Percentiles rank a stretch among this genome's conserved stretches.
These are phyloP conservation scores for Hippocampus barbouri DNA, from an alignment of 2,113 vertebrate species.

Conservation along the genomic window DNA sequence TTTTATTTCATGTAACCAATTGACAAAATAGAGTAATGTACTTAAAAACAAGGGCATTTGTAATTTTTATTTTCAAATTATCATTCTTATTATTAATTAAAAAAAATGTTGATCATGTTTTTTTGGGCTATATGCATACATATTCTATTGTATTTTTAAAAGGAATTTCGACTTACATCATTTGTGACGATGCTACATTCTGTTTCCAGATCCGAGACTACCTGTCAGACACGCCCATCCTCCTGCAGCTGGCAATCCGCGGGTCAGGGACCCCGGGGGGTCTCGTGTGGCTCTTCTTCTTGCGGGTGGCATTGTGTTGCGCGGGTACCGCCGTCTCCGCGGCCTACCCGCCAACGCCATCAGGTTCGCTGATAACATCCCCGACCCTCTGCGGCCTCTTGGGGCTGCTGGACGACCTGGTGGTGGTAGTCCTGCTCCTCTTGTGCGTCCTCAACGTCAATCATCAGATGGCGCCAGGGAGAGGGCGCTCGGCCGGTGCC, in stretches of 20 bases:
- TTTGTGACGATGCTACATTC: not conserved
- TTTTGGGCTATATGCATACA: not conserved
- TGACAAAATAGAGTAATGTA: too few relatives aligned
- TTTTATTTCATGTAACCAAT: too few relatives aligned
- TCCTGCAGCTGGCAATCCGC: conserved; percentile 64
- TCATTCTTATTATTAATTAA: too few relatives aligned
- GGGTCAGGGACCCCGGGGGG: conserved; percentile 70
- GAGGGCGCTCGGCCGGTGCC: conserved; percentile 23
- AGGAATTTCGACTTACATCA: not conserved
- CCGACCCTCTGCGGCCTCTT: conserved; percentile 69
- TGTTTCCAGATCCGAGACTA: conserved; percentile 74
- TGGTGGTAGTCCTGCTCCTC: conserved; percentile 77
- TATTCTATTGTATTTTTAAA: not conserved
- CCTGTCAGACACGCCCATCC: conserved; percentile 68
- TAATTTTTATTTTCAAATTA: too few relatives aligned
- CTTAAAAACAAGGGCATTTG: too few relatives aligned
- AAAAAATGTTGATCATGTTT: too few relatives aligned
- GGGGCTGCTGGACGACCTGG: conserved; percentile 72
- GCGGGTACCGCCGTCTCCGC: conserved; percentile 71
- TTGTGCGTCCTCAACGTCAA: conserved; percentile 77
- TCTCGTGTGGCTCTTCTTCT: conserved; percentile 75
- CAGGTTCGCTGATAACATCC: conserved; percentile 36
- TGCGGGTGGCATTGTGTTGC: conserved; percentile 74
- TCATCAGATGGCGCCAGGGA: conserved; percentile 72
- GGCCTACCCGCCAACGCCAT: conserved; percentile 47